Evolutionary conservation across 2,797 vertebrate species (phyloP).

Genomic region (Rhinogobio ventralis): DNA sequence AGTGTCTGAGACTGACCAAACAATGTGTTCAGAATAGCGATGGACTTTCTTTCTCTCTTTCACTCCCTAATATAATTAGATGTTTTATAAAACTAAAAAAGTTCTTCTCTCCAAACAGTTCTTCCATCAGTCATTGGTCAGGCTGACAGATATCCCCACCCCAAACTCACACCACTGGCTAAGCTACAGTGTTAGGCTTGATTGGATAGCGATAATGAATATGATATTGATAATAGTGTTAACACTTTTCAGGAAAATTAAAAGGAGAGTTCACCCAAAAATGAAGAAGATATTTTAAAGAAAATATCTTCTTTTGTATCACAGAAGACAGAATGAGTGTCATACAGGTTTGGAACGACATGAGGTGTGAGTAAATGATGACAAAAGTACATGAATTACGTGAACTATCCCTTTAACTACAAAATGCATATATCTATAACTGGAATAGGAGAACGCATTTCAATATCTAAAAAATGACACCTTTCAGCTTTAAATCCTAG

Average conservation of each 20-base stretch:
- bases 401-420: not conserved
- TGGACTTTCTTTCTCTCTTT: not conserved
- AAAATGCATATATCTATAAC: not conserved
- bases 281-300: not conserved
- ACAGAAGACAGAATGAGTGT: not conserved
- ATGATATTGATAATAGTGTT: not conserved
- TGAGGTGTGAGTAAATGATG: not conserved
- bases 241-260: not conserved
- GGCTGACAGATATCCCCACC: not conserved
- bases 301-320: not conserved
- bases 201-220: not conserved
- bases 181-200: not conserved
- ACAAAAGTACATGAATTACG: not conserved
- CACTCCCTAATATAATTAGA: not conserved
- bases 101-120: no score
- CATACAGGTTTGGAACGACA: not conserved
- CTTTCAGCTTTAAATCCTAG: slow-evolving; percentile 13
- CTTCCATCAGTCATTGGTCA: not conserved
- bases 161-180: not conserved
- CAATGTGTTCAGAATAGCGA: slow-evolving; percentile 42
- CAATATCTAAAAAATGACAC: not conserved
- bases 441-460: not conserved
- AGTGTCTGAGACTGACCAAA: slow-evolving; percentile 49
- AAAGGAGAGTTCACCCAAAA: not conserved
- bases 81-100: not conserved